Evolutionary conservation across 2,113 vertebrate genomes (phyloP).

Genomic region (Phaethornis superciliosus): DNA sequence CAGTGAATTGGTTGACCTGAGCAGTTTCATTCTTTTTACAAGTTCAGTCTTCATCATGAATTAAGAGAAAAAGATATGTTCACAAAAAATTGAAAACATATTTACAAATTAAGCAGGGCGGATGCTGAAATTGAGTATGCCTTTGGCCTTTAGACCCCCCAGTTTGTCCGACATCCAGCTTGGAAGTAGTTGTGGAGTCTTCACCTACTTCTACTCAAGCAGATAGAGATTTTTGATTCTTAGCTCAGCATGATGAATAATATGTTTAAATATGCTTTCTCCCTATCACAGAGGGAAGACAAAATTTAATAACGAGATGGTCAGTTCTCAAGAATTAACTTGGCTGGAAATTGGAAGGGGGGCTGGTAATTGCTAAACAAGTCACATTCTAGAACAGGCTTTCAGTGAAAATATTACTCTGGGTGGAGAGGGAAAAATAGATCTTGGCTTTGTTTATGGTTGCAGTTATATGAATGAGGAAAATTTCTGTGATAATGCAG

Average conservation of each 20-base stretch:
- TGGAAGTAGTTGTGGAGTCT: too few relatives aligned
- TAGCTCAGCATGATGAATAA: not conserved
- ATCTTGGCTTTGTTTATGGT: not conserved
- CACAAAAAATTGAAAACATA: not conserved
- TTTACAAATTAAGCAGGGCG: not conserved
- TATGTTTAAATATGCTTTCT: not conserved
- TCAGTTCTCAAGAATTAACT: not conserved
- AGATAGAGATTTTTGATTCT: not conserved
- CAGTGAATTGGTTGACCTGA: not conserved
- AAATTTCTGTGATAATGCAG: not conserved
- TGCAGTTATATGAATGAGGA: not conserved
- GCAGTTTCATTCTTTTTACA: not conserved
- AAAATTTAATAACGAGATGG: not conserved
- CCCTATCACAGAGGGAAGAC: not conserved
- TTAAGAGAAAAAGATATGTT: not conserved
- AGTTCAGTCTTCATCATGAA: rapidly evolving
- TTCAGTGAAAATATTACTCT: not conserved
- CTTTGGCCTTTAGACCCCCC: too few relatives aligned
- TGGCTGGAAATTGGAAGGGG: not conserved
- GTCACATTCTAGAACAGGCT: not conserved
- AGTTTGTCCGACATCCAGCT: too few relatives aligned
- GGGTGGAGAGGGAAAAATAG: not conserved
- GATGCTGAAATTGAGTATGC: too few relatives aligned
- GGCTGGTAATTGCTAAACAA: not conserved
- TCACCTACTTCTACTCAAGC: too few relatives aligned